A percentile compares a stretch with the other conserved stretches of the same genome.
These are phyloP conservation scores for Scomber scombrus DNA, from an alignment of 2,113 vertebrate genomes.

Conservation along the genomic window DNA sequence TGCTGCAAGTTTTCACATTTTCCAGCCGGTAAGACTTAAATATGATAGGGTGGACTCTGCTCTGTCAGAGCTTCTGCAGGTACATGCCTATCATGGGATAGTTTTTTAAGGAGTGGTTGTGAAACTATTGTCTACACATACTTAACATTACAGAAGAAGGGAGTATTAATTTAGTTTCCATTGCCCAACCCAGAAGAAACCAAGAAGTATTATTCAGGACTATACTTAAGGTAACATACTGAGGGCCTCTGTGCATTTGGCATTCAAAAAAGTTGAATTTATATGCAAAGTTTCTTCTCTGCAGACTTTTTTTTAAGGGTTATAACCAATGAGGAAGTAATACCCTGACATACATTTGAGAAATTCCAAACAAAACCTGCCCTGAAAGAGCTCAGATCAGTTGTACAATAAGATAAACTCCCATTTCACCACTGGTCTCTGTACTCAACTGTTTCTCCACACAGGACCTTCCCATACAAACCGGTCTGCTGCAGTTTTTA, in stretches of 20 bases:
- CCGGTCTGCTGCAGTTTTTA: background rate
- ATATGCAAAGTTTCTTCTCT: background rate
- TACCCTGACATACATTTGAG: background rate
- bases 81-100: conserved; percentile 56
- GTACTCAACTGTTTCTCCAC: conserved; percentile 6
- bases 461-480: background rate
- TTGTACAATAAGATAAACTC: background rate
- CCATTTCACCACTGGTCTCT: background rate
- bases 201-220: too few species aligned
- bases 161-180: conserved; percentile 5
- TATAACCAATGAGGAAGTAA: background rate
- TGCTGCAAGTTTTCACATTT: too few species aligned
- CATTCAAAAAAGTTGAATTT: background rate
- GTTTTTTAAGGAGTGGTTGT: conserved; percentile 58
- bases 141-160: conserved; percentile 1
- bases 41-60: too few species aligned
- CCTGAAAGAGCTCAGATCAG: background rate
- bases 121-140: conserved; percentile 38
- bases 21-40: too few species aligned
- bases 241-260: background rate
- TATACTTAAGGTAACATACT: too few species aligned
- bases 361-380: background rate
- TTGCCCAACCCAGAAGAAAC: background rate
- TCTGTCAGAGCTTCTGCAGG: background rate
- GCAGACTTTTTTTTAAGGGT: background rate